A percentile compares a stretch with the other conserved stretches of the same genome.
These are phyloP conservation scores for Scopus umbretta DNA, from an alignment of 2,113 vertebrate species.

Conservation along the genomic window DNA sequence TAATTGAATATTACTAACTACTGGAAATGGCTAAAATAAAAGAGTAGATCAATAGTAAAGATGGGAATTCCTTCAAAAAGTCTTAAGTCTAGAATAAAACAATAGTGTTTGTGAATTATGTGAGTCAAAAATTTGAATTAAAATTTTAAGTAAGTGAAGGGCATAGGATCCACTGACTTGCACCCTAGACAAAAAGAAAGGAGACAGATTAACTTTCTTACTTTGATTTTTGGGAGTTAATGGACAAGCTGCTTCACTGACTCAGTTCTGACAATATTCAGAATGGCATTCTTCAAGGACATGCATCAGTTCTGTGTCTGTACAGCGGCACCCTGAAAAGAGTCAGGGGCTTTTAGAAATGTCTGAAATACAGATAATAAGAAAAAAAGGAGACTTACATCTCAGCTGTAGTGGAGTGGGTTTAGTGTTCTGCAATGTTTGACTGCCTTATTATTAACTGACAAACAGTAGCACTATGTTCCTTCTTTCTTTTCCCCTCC, in stretches of 20 bases:
- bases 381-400: not conserved
- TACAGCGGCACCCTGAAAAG: not conserved
- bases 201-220: not conserved
- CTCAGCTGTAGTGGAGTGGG: not conserved
- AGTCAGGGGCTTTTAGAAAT: not conserved
- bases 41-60: not conserved
- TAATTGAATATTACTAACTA: not conserved
- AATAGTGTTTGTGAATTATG: not conserved
- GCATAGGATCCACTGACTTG: not conserved
- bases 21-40: not conserved
- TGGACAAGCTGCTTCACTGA: not conserved
- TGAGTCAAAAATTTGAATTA: not conserved
- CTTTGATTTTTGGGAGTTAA: not conserved
- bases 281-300: not conserved
- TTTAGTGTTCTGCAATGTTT: constrained; percentile 42
- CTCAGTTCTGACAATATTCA: not conserved
- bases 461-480: constrained; percentile 56
- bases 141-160: not conserved
- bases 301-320: not conserved
- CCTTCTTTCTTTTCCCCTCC: constrained; percentile 46
- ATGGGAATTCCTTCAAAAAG: not conserved
- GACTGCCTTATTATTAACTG: constrained; percentile 68
- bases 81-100: not conserved
- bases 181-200: not conserved
- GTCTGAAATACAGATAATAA: not conserved